A percentile compares a stretch with the other conserved stretches of the same genome.
These are phyloP conservation scores for Gortyna flavago DNA, from an alignment of 2,888 invertebrate species.

Conservation along the genomic window DNA sequence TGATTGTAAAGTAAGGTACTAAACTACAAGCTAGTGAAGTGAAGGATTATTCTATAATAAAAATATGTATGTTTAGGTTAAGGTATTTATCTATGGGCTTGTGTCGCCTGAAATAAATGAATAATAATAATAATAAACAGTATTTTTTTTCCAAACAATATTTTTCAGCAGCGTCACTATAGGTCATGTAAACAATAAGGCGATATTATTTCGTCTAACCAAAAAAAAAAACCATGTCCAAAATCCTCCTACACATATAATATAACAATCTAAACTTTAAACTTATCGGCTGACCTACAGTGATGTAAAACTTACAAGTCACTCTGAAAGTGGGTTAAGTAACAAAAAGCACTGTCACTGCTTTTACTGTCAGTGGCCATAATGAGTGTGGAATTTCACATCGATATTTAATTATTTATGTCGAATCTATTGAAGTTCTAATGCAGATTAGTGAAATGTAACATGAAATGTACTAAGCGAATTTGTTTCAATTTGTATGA, in stretches of 20 bases:
- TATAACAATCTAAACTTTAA: background rate
- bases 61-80: too few relatives aligned
- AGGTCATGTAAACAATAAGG: background rate
- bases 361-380: constrained; percentile 47
- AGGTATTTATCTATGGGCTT: too few relatives aligned
- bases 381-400: constrained; percentile 57
- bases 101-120: too few relatives aligned
- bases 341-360: constrained; percentile 34
- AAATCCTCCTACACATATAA: background rate
- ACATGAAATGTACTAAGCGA: too few relatives aligned
- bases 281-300: constrained; percentile 42
- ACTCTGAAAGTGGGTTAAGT: constrained; percentile 69
- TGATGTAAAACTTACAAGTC: constrained; percentile 61
- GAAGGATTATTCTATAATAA: too few relatives aligned
- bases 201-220: background rate
- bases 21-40: too few relatives aligned
- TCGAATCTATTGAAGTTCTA: constrained; percentile 12
- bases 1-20: background rate
- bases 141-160: too few relatives aligned
- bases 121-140: too few relatives aligned
- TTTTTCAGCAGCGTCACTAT: too few relatives aligned
- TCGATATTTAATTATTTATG: constrained; percentile 33
- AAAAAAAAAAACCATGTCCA: background rate
- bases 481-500: too few relatives aligned
- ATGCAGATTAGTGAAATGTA: background rate